A percentile compares a stretch with the other conserved stretches of the same genome.
phyloP scores from a whole-genome alignment of 2,888 invertebrate species.

The Morpho helenor region DNA sequence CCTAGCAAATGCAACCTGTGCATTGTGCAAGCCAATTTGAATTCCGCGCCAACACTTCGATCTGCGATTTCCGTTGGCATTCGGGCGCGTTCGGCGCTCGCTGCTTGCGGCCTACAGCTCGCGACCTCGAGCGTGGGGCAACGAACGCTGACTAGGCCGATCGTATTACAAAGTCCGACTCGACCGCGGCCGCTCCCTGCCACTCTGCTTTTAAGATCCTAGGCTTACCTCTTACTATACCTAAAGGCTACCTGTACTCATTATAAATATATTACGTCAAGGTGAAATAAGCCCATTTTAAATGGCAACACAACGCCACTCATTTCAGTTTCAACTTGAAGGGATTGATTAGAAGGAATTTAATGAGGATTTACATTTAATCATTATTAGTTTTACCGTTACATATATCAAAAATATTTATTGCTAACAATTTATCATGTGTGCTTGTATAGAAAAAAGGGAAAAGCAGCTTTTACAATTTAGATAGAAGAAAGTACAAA shows the following conservation, averaged over 20 bases:
- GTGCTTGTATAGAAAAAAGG: too few species aligned
- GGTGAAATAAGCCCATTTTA: constrained; percentile 53
- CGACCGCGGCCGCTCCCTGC: constrained; percentile 70
- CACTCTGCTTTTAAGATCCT: constrained; percentile 71
- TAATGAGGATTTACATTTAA: neutral
- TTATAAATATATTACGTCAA: constrained; percentile 45
- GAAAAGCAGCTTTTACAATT: too few species aligned
- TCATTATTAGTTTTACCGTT: too few species aligned
- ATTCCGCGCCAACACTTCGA: constrained; percentile 27
- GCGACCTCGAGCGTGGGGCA: constrained; percentile 72
- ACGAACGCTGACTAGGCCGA: constrained; percentile 78
- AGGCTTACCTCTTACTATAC: constrained; percentile 70
- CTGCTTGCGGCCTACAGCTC: constrained; percentile 13
- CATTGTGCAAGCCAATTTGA: constrained; percentile 26
- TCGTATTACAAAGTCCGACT: constrained; percentile 77
- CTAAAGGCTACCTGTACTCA: constrained; percentile 58
- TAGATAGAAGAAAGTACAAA: too few species aligned
- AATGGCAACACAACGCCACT: constrained; percentile 25
- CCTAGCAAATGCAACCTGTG: constrained; percentile 14
- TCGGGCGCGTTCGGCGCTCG: constrained; percentile 44
- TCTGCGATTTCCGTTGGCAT: constrained; percentile 48
- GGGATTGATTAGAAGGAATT: neutral
- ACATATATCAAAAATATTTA: too few species aligned
- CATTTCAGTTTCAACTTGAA: constrained; percentile 9
- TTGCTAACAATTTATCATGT: too few species aligned